A percentile compares a stretch with the other conserved stretches of the same genome.
phyloP scores from a whole-genome alignment of 2,888 invertebrate species.

The Thumatha senex region DNA sequence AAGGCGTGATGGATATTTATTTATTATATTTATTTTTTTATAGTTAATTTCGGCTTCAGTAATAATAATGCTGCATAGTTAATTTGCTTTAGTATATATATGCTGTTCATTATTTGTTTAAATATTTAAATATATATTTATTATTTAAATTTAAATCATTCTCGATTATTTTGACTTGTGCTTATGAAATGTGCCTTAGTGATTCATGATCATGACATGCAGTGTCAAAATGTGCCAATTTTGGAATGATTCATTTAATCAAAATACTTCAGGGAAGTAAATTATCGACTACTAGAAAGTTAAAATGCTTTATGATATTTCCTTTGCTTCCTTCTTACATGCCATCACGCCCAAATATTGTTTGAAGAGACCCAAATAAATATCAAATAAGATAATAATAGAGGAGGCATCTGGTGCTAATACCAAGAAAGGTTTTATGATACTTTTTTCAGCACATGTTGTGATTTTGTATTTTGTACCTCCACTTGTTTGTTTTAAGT shows the following conservation, averaged over 20 bases:
- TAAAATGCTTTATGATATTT: not conserved
- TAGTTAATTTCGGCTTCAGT: no score
- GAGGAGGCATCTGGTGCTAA: conserved; percentile 26
- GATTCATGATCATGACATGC: no score
- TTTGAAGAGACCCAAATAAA: conserved; percentile 38
- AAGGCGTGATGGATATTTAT: no score
- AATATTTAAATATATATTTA: no score
- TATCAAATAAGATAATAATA: conserved; percentile 34
- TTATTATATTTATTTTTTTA: no score
- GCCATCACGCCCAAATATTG: conserved; percentile 22
- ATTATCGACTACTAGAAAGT: not conserved
- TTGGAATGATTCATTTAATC: conserved; percentile 24
- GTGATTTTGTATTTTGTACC: not conserved
- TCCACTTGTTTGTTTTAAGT: not conserved
- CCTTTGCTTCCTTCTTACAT: conserved; percentile 15
- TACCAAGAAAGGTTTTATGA: conserved; percentile 32
- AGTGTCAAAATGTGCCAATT: conserved; percentile 1
- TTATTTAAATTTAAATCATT: no score
- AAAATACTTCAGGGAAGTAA: conserved; percentile 7
- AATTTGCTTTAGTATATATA: no score
- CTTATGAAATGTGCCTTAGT: no score
- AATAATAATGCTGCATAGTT: no score
- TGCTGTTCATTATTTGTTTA: no score
- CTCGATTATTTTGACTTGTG: no score
- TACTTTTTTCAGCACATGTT: not conserved